A percentile compares a stretch with the other conserved stretches of the same genome.
Conservation (phyloP, 2,797 vertebrate genomes). For the Crenuchus spilurus region DNA sequence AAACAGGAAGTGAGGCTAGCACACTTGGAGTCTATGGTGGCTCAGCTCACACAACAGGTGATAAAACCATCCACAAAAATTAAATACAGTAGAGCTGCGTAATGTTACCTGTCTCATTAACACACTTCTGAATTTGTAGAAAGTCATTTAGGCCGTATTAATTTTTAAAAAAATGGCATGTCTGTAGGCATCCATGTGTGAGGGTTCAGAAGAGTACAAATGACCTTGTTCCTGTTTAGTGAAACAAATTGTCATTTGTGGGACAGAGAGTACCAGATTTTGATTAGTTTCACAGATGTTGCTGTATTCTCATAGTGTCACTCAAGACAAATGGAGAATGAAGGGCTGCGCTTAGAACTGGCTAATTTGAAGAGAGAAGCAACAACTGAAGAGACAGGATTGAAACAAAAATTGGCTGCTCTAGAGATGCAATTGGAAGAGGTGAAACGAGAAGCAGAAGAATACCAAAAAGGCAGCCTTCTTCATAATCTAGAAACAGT, state of each 20-base stretch:
- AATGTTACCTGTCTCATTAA: too few species aligned
- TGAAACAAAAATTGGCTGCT: conserved; percentile 63
- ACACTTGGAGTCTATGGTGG: conserved; percentile 63
- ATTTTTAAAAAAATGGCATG: neutral
- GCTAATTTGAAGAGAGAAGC: conserved; percentile 62
- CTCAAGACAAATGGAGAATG: conserved; percentile 61
- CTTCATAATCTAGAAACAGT: conserved; percentile 52
- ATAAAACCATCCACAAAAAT: neutral
- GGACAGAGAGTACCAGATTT: neutral
- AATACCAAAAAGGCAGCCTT: conserved; percentile 59
- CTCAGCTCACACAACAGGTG: conserved; percentile 77
- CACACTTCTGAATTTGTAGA: neutral
- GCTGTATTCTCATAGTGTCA: conserved; percentile 55
- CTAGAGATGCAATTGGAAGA: conserved; percentile 63
- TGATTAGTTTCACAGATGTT: neutral
- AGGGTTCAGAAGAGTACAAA: neutral
- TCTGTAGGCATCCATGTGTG: neutral
- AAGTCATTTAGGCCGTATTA: neutral
- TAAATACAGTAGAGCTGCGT: too few species aligned
- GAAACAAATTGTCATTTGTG: neutral
- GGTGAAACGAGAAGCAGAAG: conserved; percentile 55
- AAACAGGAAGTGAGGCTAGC: conserved; percentile 63
- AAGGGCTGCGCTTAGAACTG: conserved; percentile 55
- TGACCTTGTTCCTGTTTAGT: neutral
- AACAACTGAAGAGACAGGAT: conserved; percentile 61